Conservation (phyloP, 1,140 invertebrate genomes). For the Prorops nasuta region DNA sequence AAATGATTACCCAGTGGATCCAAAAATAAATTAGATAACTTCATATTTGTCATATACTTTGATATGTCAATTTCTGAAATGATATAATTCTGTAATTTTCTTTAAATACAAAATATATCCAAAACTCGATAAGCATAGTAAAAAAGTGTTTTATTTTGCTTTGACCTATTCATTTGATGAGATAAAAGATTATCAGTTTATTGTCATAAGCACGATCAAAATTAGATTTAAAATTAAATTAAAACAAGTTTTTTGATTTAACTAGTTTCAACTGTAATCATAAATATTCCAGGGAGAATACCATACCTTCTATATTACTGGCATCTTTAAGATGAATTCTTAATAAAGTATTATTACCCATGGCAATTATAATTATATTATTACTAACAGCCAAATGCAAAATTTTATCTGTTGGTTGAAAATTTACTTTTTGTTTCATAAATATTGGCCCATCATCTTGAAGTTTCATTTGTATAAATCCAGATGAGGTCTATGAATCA, state of each 20-base stretch:
- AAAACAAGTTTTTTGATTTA: no score
- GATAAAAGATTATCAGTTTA: no score
- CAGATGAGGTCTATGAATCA: slow-evolving; percentile 56
- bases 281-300: no score
- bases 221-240: no score
- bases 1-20: slow-evolving; percentile 86
- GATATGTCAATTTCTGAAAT: slow-evolving; percentile 61
- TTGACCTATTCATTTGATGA: slow-evolving; percentile 47
- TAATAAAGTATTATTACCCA: slow-evolving; percentile 79
- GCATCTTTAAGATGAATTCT: slow-evolving; percentile 80
- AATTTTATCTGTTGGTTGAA: slow-evolving; percentile 73
- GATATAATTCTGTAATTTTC: no score
- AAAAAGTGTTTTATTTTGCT: slow-evolving; percentile 33
- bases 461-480: slow-evolving; percentile 68
- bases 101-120: no score
- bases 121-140: no score
- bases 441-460: slow-evolving; percentile 76
- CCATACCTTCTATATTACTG: slow-evolving; percentile 72
- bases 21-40: slow-evolving; percentile 73
- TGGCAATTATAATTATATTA: slow-evolving; percentile 79
- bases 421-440: slow-evolving; percentile 75
- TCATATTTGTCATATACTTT: slow-evolving; percentile 63
- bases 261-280: no score
- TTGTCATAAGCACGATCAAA: no score
- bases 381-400: slow-evolving; percentile 79